phyloP scores from a whole-genome alignment of 2,797 vertebrate species.

The Sparus aurata region DNA sequence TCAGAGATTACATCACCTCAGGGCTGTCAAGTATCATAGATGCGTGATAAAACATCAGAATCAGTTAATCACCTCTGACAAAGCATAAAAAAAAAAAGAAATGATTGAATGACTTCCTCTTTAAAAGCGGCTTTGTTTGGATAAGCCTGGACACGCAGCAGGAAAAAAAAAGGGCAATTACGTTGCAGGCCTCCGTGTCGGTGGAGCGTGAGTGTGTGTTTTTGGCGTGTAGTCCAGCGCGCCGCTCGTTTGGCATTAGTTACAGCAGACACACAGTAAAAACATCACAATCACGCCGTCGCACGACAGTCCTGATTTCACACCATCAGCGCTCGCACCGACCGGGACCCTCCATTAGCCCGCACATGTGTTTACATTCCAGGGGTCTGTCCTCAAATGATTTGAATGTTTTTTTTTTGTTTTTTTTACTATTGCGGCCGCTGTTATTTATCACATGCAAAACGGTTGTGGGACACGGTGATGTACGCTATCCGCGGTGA shows the following conservation, averaged over 20 bases:
- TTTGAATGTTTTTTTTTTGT: constrained; percentile 64
- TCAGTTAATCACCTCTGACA: constrained; percentile 65
- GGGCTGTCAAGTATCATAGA: constrained; percentile 69
- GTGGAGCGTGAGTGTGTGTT: constrained; percentile 21
- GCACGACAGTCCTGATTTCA: constrained; percentile 34
- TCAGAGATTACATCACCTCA: constrained; percentile 71
- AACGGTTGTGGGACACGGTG: constrained; percentile 79
- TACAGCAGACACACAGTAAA: constrained; percentile 33
- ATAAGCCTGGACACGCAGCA: constrained; percentile 44
- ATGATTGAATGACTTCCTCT: constrained; percentile 52
- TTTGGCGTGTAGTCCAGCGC: constrained; percentile 14
- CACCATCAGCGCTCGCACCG: constrained; percentile 36
- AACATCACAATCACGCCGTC: constrained; percentile 32
- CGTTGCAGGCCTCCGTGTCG: no score
- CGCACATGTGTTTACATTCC: constrained; percentile 71
- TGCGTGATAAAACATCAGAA: constrained; percentile 56
- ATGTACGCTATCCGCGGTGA: constrained; percentile 83
- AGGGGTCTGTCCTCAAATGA: constrained; percentile 71
- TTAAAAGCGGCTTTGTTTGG: constrained; percentile 51
- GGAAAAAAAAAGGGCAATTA: constrained; percentile 16
- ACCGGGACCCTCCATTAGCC: constrained; percentile 74
- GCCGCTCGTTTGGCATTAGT: constrained; percentile 32
- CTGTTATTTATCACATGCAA: constrained; percentile 86
- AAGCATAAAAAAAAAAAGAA: constrained; percentile 30
- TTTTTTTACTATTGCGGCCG: constrained; percentile 23